Conservation (phyloP, 2,888 invertebrate genomes). For the Cylindroiulus punctatus region DNA sequence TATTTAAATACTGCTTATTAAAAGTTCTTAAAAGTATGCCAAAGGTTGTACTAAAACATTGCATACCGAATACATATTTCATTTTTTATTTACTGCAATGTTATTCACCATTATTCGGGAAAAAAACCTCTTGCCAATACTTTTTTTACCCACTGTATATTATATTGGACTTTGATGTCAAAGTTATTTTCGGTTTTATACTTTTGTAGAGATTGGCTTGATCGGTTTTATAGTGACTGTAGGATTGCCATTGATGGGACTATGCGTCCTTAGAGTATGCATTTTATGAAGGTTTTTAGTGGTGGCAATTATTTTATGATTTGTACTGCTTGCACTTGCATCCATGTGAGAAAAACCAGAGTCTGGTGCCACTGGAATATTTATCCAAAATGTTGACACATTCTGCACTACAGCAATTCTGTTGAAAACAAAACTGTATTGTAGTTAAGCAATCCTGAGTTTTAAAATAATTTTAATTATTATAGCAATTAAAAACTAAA, state of each 20-base stretch:
- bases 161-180: not conserved
- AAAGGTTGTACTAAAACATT: too few relatives aligned
- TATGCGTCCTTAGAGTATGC: not conserved
- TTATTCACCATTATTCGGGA: too few relatives aligned
- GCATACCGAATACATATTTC: too few relatives aligned
- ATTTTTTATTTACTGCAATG: too few relatives aligned
- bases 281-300: not conserved
- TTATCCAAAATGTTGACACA: constrained; percentile 55
- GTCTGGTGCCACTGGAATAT: constrained; percentile 52
- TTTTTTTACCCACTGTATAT: too few relatives aligned
- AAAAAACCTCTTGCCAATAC: too few relatives aligned
- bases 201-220: not conserved
- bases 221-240: constrained; percentile 37
- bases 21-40: too few relatives aligned
- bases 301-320: constrained; percentile 5
- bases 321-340: constrained; percentile 40
- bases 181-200: constrained; percentile 19
- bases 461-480: too few relatives aligned
- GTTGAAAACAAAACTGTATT: not conserved
- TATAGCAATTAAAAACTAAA: too few relatives aligned
- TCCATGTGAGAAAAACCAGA: not conserved
- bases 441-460: not conserved
- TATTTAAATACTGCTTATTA: too few relatives aligned
- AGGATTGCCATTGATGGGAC: not conserved
- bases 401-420: constrained; percentile 56